Conservation (phyloP, 2,888 invertebrate genomes). For the Meiosimyza platycephala region DNA sequence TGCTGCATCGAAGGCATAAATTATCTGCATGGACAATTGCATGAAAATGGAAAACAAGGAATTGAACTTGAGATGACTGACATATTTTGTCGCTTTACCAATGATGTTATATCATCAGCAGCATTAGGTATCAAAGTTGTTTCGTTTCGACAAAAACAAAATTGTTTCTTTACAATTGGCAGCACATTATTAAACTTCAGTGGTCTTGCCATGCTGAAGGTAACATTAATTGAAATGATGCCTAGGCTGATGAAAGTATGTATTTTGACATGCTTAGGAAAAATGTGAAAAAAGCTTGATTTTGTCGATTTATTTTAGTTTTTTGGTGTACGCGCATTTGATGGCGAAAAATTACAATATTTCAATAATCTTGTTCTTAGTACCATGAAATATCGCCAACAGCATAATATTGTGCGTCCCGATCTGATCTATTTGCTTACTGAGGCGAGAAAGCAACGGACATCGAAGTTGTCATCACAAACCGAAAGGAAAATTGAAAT, state of each 20-base stretch:
- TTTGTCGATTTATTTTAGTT: not conserved
- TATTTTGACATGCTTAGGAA: too few relatives aligned
- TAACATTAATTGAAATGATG: too few relatives aligned
- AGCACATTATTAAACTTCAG: constrained; percentile 55
- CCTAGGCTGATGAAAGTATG: too few relatives aligned
- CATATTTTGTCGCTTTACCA: constrained; percentile 57
- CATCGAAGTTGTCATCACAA: constrained; percentile 43
- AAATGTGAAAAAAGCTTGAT: not conserved
- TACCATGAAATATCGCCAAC: constrained; percentile 66
- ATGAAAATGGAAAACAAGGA: constrained; percentile 41
- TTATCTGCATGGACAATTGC: constrained; percentile 48
- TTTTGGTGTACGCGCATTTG: constrained; percentile 46
- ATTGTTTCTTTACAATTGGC: constrained; percentile 70
- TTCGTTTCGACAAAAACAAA: constrained; percentile 69
- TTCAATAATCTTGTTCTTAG: constrained; percentile 63
- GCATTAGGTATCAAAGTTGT: constrained; percentile 69
- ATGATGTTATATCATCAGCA: constrained; percentile 67
- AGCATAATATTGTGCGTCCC: constrained; percentile 67
- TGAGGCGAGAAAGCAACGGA: constrained; percentile 59
- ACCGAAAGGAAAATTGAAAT: constrained; percentile 46
- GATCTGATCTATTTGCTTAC: constrained; percentile 72
- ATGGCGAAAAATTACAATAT: constrained; percentile 52
- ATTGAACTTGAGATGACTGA: constrained; percentile 65
- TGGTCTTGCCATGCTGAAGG: too few relatives aligned
- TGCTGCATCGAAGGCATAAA: constrained; percentile 55